Percentiles rank a stretch among this genome's conserved stretches.
Conservation (phyloP, 2,888 invertebrate species). For the Ochropleura plecta region DNA sequence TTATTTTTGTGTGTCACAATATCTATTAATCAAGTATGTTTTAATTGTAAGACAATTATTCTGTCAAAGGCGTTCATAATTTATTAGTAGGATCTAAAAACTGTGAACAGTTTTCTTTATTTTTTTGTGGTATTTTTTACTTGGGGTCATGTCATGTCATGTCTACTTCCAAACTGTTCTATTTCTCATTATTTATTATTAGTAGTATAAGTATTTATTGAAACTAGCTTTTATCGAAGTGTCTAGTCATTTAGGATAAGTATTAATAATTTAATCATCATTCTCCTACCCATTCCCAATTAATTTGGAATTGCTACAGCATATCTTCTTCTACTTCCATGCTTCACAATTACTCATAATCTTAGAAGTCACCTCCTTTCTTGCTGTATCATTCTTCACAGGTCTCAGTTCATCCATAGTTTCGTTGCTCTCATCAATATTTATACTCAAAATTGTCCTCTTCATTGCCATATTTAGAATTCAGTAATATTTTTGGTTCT, state of each 20-base stretch:
- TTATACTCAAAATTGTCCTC: no score
- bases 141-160: not conserved
- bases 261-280: not conserved
- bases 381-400: no score
- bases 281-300: no score
- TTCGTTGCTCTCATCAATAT: no score
- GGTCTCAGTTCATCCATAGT: no score
- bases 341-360: no score
- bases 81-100: not conserved
- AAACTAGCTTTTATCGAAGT: not conserved
- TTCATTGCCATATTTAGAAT: no score
- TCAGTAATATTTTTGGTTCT: not conserved
- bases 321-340: no score
- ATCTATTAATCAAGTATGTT: no score
- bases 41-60: not conserved
- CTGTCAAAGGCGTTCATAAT: not conserved
- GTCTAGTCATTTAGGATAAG: slow-evolving; percentile 15
- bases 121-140: no score
- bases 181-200: not conserved
- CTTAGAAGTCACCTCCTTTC: no score
- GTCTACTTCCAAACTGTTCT: not conserved
- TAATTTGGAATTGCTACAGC: no score
- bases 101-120: not conserved
- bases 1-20: not conserved
- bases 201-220: slow-evolving; percentile 26